phyloP scores from a whole-genome alignment of 2,113 vertebrate genomes.

The Gnathonemus longibarbis region DNA sequence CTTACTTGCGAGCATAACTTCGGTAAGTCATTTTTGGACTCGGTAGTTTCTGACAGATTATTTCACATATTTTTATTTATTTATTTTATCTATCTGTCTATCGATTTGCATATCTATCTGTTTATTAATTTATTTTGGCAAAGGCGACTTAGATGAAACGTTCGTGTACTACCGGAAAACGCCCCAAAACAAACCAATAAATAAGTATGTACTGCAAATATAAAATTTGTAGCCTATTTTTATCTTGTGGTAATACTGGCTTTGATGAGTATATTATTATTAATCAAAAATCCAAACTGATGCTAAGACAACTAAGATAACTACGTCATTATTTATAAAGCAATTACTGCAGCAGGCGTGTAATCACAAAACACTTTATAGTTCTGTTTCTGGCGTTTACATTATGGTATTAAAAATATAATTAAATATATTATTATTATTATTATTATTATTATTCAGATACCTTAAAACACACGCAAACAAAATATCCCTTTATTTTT shows the following conservation, averaged over 20 bases:
- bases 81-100: too few species aligned
- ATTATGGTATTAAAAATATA: not conserved
- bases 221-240: not conserved
- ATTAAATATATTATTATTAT: not conserved
- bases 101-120: not conserved
- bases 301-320: not conserved
- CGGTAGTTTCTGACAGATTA: not conserved
- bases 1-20: constrained; percentile 40
- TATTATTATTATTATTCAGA: not conserved
- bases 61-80: not conserved
- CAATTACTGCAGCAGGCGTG: not conserved
- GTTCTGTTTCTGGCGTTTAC: not conserved
- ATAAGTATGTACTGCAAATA: not conserved
- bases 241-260: not conserved
- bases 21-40: constrained; percentile 13
- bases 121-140: not conserved
- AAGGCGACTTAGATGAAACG: not conserved
- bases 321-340: not conserved
- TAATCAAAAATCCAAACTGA: not conserved
- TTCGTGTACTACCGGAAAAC: not conserved
- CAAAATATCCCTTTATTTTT: not conserved
- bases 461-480: not conserved
- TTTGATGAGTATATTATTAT: not conserved
- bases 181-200: not conserved
- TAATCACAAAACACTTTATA: not conserved